Conservation (phyloP, 2,888 invertebrate genomes). For the Eristalinus sepulchralis region DNA sequence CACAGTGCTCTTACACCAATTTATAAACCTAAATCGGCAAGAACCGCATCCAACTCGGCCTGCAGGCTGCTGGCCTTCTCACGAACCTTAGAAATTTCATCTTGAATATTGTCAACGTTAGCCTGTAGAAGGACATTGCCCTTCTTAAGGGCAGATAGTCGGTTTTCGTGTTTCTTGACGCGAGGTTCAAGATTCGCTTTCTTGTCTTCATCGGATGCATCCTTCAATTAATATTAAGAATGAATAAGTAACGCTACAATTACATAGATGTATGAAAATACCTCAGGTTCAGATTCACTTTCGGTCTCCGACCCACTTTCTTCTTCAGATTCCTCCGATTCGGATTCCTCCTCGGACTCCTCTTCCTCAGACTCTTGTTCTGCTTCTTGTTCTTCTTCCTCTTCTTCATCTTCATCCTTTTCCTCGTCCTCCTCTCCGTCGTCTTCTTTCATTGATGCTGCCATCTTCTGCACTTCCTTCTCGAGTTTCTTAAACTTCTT, state of each 20-base stretch:
- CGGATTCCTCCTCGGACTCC: constrained; percentile 77
- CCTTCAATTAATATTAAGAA: constrained; percentile 80
- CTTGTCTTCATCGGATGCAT: constrained; percentile 85
- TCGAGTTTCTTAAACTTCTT: constrained; percentile 91
- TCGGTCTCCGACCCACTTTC: constrained; percentile 84
- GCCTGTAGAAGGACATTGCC: constrained; percentile 93
- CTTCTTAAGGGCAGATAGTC: constrained; percentile 90
- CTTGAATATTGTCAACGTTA: constrained; percentile 92
- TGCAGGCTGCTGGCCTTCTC: constrained; percentile 89
- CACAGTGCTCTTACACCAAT: not conserved
- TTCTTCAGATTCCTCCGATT: constrained; percentile 81
- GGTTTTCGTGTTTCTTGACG: constrained; percentile 89
- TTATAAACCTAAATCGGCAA: constrained; percentile 90
- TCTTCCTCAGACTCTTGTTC: constrained; percentile 79
- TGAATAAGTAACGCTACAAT: not conserved
- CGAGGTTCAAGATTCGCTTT: constrained; percentile 85
- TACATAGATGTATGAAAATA: constrained; percentile 47
- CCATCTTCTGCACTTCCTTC: constrained; percentile 95
- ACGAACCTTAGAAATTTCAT: constrained; percentile 91
- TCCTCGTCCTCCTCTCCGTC: constrained; percentile 87
- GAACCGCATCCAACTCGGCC: constrained; percentile 92
- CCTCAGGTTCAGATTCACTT: constrained; percentile 77
- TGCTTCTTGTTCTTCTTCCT: constrained; percentile 81
- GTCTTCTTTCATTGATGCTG: constrained; percentile 90
- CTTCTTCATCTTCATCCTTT: constrained; percentile 83